Conservation (phyloP, 2,113 vertebrate species). For the Laticauda laticaudata region DNA sequence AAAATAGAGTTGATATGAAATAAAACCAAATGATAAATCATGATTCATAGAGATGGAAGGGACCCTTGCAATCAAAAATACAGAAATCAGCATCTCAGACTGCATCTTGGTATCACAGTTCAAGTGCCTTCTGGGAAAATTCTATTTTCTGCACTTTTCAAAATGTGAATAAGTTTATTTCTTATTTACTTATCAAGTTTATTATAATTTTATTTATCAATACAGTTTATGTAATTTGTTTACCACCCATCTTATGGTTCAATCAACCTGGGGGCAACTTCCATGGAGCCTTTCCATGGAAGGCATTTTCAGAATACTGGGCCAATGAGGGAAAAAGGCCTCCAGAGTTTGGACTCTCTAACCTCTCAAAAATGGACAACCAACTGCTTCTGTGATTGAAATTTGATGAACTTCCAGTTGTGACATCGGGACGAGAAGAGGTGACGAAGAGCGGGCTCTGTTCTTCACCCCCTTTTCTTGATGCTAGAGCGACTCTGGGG, state of each 20-base stretch:
- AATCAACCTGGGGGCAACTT: no score
- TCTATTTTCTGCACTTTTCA: background rate
- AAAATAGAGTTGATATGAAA: background rate
- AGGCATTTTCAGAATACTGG: background rate
- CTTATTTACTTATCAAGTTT: no score
- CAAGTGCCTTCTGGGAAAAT: background rate
- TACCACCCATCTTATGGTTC: no score
- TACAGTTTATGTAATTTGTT: no score
- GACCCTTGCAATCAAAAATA: background rate
- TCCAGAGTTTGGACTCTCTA: background rate
- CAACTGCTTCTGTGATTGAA: background rate
- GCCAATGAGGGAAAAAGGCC: background rate
- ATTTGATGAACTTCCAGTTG: no score
- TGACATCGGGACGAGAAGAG: no score
- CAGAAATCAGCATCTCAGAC: background rate
- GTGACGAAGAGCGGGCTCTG: no score
- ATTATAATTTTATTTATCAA: no score
- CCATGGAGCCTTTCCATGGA: background rate
- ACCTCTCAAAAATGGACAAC: background rate
- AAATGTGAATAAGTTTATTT: background rate
- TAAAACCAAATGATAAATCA: background rate
- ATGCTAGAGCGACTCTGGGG: no score
- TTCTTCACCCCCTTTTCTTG: no score
- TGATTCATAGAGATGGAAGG: background rate
- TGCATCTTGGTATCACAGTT: background rate